A percentile compares a stretch with the other conserved stretches of the same genome.
phyloP scores from a whole-genome alignment of 2,888 invertebrate genomes.

The Drosophila colorata region DNA sequence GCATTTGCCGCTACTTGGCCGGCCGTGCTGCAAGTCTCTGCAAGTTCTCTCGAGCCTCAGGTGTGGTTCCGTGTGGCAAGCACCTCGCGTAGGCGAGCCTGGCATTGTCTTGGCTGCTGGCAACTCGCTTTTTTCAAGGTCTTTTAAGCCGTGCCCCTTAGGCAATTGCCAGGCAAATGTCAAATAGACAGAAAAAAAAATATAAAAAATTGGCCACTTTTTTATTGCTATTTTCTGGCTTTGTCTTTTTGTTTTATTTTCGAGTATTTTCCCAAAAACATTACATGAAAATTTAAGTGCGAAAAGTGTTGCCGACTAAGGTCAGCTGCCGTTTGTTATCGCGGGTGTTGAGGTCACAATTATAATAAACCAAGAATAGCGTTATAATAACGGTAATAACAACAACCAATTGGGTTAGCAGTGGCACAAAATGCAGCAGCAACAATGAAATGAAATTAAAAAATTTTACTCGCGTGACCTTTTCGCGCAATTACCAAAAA shows the following conservation, averaged over 20 bases:
- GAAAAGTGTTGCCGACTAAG: slow-evolving; percentile 55
- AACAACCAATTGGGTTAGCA: slow-evolving; percentile 42
- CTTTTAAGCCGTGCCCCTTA: slow-evolving; percentile 61
- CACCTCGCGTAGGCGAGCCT: slow-evolving; percentile 35
- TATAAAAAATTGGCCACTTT: slow-evolving; percentile 34
- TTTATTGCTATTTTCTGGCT: slow-evolving; percentile 24
- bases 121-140: slow-evolving; percentile 64
- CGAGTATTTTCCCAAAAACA: slow-evolving; percentile 58
- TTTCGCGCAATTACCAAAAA: slow-evolving; percentile 73
- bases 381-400: slow-evolving; percentile 45
- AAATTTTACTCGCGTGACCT: slow-evolving; percentile 63
- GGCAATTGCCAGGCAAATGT: slow-evolving; percentile 72
- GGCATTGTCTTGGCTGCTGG: slow-evolving; percentile 51
- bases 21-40: slow-evolving; percentile 2
- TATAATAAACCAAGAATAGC: slow-evolving; percentile 12
- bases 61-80: slow-evolving; percentile 58
- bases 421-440: slow-evolving; percentile 46
- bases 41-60: slow-evolving; percentile 40
- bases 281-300: slow-evolving; percentile 60
- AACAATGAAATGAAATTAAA: slow-evolving; percentile 47
- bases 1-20: slow-evolving; percentile 24
- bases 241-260: slow-evolving; percentile 31
- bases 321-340: slow-evolving; percentile 47
- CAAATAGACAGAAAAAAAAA: slow-evolving; percentile 44
- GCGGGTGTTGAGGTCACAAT: slow-evolving; percentile 74